Evolutionary conservation across 2,113 vertebrate species (phyloP), one percentile per base, ranked within the genome.

Genomic region (Macaca nemestrina): DNA sequence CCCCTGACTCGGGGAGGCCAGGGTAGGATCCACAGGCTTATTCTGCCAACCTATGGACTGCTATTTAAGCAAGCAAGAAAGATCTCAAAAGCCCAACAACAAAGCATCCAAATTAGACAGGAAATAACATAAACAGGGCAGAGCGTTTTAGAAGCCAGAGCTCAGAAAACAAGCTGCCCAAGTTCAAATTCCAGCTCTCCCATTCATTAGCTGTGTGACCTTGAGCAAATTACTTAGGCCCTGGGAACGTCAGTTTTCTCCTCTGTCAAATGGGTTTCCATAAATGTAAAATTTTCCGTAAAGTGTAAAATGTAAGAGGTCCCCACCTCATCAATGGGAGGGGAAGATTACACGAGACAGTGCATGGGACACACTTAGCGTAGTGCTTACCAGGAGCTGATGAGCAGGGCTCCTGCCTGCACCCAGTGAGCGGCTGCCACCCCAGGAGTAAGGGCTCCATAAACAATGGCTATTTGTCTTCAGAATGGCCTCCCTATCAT

Each of bases 61-160:
- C 68, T 90, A 67, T 40, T 38, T 50, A 75, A 79, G n/a, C 38
- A 83, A 64, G 35, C 13, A 2, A 75, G 27, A 40, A 48, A 38
- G 76, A 35, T 48, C 85, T 61, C 88, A 43, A 84, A 70, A 88
- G 57, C 55, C 87, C 85, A 94, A 80, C 23, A 82, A 45, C 45
- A 43, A 93, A 78, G 59, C 48, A 45, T n/a, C 78, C 78, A 85
- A 76, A 90, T 94, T 43, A 73, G 35, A 90, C 95, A 40, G 92
- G 80, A 82, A 92, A 84, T 16, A 13, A 76, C 16, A 43, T 20
- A 68, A 93, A 72, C 43, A 14, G 12, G 11, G 50, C 48, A 55
- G 10, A 45, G 20, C 35, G 86, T 87, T 93, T 90, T 30, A 73
- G 64, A 38, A 84, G 30, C 43, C 88, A 90, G 43, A 52, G 59